Evolutionary conservation across 2,113 vertebrate species (phyloP).

Genomic region (Hippotragus niger): DNA sequence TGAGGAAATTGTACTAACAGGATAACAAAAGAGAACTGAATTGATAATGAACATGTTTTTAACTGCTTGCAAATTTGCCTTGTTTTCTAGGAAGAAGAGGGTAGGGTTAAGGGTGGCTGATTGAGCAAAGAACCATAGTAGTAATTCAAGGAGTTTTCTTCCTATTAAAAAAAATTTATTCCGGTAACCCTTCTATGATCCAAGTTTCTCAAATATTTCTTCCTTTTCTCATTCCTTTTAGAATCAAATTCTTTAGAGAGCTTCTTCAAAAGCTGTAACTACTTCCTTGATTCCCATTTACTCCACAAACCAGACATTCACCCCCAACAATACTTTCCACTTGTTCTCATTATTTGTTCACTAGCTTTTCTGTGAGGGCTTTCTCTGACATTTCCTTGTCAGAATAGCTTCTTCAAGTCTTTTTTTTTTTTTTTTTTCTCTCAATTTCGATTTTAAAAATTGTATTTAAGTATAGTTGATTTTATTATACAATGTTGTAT

Average conservation of each 20-base stretch:
- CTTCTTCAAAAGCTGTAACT: not conserved
- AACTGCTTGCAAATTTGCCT: not conserved
- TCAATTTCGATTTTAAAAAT: not conserved
- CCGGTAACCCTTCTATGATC: not conserved
- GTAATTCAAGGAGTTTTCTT: not conserved
- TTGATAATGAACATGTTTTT: not conserved
- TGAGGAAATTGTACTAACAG: not conserved
- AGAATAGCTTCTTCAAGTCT: not conserved
- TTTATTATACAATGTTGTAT: not conserved
- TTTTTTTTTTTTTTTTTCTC: not conserved
- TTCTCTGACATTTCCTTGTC: not conserved
- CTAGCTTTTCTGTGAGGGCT: not conserved
- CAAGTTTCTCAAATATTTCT: conserved; percentile 8
- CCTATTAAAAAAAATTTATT: not conserved
- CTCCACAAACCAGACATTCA: not conserved
- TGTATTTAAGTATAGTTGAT: not conserved
- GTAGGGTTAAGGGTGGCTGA: not conserved
- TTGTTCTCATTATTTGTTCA: not conserved
- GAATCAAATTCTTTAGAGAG: not conserved
- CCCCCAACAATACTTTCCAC: not conserved
- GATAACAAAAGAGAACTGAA: not conserved
- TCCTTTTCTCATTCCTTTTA: not conserved
- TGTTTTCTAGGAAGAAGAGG: not conserved
- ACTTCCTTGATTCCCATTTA: not conserved
- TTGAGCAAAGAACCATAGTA: not conserved